These are phyloP conservation scores for Tychaedon coryphoeus DNA, from an alignment of 2,113 vertebrate genomes.

Conservation along the genomic window DNA sequence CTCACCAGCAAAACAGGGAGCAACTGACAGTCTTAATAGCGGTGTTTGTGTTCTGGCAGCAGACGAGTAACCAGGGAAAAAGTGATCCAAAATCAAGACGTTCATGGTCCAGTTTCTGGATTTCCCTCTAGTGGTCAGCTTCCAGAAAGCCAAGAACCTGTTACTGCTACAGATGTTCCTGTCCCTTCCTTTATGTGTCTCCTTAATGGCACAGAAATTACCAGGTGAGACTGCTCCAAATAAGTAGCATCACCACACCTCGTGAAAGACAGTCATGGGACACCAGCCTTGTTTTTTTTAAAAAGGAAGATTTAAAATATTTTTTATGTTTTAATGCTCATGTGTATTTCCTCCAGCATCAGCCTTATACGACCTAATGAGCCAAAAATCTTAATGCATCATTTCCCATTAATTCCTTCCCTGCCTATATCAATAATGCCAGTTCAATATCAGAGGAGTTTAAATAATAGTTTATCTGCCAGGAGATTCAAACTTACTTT, in stretches of 20 bases:
- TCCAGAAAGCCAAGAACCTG: background rate
- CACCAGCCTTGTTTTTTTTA: background rate
- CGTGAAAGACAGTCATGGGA: background rate
- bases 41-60: background rate
- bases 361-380: background rate
- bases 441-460: background rate
- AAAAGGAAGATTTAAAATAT: background rate
- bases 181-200: background rate
- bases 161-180: background rate
- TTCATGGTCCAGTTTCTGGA: background rate
- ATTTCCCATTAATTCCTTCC: background rate
- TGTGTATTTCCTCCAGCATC: background rate
- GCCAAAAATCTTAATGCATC: background rate
- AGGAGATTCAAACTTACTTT: background rate
- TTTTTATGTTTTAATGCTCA: background rate
- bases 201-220: background rate
- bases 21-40: background rate
- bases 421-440: background rate
- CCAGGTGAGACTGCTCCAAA: background rate
- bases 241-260: background rate
- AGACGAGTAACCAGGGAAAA: background rate
- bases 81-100: background rate
- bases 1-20: background rate
- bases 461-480: background rate
- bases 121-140: slow-evolving; percentile 23